Conservation (phyloP, 2,888 invertebrate species). For the Prostheceraeus crozeri region DNA sequence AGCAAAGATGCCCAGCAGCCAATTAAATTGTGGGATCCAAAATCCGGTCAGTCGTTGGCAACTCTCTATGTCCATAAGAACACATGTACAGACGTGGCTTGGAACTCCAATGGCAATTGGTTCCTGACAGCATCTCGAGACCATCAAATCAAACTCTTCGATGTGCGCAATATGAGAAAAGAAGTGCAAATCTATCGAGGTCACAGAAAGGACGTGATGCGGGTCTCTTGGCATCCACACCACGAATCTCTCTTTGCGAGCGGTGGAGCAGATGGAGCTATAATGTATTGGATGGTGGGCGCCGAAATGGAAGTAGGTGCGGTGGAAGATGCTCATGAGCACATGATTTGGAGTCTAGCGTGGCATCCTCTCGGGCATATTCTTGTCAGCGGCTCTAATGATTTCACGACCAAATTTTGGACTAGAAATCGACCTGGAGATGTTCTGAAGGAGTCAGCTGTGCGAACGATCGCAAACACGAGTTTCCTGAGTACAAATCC, state of each 20-base stretch:
- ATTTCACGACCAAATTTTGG: constrained; percentile 97
- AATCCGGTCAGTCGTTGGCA: constrained; percentile 83
- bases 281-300: constrained; percentile 96
- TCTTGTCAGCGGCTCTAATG: constrained; percentile 96
- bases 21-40: constrained; percentile 98
- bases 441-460: constrained; percentile 80
- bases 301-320: constrained; percentile 90
- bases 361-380: constrained; percentile 99
- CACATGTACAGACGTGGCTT: constrained; percentile 96
- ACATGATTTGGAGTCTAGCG: constrained; percentile 95
- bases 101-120: constrained; percentile 99
- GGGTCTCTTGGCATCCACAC: constrained; percentile 86
- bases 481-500: too few relatives aligned
- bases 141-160: constrained; percentile 91
- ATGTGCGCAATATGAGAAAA: constrained; percentile 84
- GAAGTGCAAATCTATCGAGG: constrained; percentile 95
- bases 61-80: constrained; percentile 69
- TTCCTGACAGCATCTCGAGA: constrained; percentile 93
- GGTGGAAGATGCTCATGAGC: constrained; percentile 96
- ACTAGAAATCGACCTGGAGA: constrained; percentile 96
- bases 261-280: constrained; percentile 95
- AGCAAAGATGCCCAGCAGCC: constrained; percentile 99
- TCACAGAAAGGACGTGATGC: constrained; percentile 88
- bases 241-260: constrained; percentile 95
- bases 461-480: too few relatives aligned